phyloP scores from a whole-genome alignment of 2,113 vertebrate species.

The Leucosticte australis region DNA sequence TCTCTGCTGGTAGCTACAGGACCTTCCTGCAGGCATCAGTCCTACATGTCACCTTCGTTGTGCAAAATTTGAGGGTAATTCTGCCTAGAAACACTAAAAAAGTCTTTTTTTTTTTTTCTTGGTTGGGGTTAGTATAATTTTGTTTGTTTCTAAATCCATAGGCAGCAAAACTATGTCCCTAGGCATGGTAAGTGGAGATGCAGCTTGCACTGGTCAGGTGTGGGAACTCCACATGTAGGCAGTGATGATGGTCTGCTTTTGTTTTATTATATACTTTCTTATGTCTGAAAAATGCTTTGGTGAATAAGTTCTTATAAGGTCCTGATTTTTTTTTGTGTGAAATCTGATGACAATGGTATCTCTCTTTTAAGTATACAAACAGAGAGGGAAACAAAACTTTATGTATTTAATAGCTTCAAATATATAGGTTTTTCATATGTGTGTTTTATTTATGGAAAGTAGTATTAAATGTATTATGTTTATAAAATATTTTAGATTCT shows the following conservation, averaged over 20 bases:
- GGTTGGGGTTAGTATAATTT: neutral
- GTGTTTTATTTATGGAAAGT: neutral
- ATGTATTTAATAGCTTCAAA: neutral
- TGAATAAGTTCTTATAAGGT: neutral
- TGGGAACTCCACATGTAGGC: fast-evolving
- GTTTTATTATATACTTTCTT: neutral
- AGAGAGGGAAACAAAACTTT: fast-evolving
- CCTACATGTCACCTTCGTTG: fast-evolving
- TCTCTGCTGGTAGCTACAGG: neutral
- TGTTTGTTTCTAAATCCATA: neutral
- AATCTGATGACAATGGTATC: neutral
- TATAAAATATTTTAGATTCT: neutral
- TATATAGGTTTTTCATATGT: neutral
- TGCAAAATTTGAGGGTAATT: neutral
- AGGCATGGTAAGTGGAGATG: neutral
- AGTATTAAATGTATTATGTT: neutral
- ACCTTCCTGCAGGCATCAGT: neutral
- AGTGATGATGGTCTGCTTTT: neutral
- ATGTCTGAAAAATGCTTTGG: neutral
- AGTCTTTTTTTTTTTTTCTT: neutral
- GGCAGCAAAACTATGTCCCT: neutral
- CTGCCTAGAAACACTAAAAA: neutral
- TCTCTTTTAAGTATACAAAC: neutral
- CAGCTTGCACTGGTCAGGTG: neutral
- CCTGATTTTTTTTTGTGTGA: neutral